Evolutionary conservation across 2,797 vertebrate genomes (phyloP).

Genomic region (Vultur gryphus): DNA sequence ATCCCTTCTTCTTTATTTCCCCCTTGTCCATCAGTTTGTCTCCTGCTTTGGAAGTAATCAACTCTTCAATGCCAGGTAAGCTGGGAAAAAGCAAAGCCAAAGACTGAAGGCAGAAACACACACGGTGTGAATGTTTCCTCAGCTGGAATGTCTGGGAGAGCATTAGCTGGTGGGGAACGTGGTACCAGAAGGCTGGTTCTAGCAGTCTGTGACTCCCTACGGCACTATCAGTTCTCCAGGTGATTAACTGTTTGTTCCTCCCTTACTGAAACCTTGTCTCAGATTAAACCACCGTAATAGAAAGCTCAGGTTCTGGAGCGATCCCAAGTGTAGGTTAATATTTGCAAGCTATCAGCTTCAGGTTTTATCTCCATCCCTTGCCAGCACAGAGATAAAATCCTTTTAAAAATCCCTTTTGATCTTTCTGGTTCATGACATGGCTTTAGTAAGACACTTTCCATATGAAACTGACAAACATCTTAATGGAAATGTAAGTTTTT

Average conservation of each 20-base stretch:
- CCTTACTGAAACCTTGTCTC: constrained; percentile 19
- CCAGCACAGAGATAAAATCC: constrained; percentile 40
- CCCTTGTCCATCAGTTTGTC: neutral
- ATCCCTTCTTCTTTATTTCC: neutral
- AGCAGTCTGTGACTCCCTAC: neutral
- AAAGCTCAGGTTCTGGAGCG: constrained; percentile 16
- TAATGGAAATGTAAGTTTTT: constrained; percentile 15
- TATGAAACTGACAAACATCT: constrained; percentile 10
- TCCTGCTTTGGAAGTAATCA: neutral
- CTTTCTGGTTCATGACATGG: constrained; percentile 27
- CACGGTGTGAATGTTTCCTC: neutral
- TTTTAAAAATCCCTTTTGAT: constrained; percentile 53
- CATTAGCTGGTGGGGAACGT: neutral
- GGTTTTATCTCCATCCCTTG: constrained; percentile 32
- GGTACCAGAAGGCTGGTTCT: neutral
- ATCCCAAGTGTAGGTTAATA: constrained; percentile 6
- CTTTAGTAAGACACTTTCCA: constrained; percentile 5
- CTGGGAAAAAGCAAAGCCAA: neutral
- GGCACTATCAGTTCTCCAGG: neutral
- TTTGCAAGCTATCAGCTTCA: constrained; percentile 34
- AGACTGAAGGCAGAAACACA: neutral
- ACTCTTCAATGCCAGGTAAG: neutral
- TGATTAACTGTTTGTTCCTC: constrained; percentile 39
- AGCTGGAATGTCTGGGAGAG: neutral
- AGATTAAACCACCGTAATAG: constrained; percentile 10